phyloP scores from a whole-genome alignment of 2,888 invertebrate genomes.

The Noctua comes region DNA sequence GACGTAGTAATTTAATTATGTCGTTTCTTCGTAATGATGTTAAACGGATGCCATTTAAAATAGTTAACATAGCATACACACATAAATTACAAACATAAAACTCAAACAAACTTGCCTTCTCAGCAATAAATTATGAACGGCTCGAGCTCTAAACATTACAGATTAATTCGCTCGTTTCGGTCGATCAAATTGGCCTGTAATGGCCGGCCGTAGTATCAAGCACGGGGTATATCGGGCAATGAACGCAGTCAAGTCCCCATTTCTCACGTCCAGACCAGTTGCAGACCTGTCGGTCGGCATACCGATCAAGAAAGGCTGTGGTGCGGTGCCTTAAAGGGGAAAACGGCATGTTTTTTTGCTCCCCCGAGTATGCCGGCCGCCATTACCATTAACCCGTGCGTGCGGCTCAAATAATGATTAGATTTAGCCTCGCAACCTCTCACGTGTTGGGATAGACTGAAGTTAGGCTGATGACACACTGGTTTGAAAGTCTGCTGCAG shows the following conservation, averaged over 20 bases:
- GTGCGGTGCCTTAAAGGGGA: conserved; percentile 85
- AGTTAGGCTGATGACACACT: conserved; percentile 32
- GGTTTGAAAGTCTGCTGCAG: not conserved
- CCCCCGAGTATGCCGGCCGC: conserved; percentile 76
- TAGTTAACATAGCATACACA: conserved; percentile 24
- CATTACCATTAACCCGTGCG: conserved; percentile 74
- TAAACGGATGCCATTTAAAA: conserved; percentile 45
- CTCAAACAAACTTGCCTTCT: conserved; percentile 41
- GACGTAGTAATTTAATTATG: conserved; percentile 51
- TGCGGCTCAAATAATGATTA: conserved; percentile 75
- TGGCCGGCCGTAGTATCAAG: conserved; percentile 70
- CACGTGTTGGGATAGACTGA: conserved; percentile 47
- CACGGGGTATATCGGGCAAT: conserved; percentile 80
- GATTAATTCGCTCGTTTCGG: conserved; percentile 66
- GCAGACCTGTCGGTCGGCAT: conserved; percentile 83
- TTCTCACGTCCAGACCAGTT: conserved; percentile 87
- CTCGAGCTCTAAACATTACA: conserved; percentile 61
- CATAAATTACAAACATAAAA: conserved; percentile 41
- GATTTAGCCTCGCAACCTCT: conserved; percentile 63
- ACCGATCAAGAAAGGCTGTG: conserved; percentile 86
- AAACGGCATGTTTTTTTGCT: conserved; percentile 83
- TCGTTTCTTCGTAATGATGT: conserved; percentile 36
- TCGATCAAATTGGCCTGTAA: conserved; percentile 69
- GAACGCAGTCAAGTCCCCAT: conserved; percentile 79
- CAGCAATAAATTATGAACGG: conserved; percentile 49